Evolutionary conservation across 2,888 invertebrate genomes (phyloP).

Genomic region (Synanthedon vespiformis): DNA sequence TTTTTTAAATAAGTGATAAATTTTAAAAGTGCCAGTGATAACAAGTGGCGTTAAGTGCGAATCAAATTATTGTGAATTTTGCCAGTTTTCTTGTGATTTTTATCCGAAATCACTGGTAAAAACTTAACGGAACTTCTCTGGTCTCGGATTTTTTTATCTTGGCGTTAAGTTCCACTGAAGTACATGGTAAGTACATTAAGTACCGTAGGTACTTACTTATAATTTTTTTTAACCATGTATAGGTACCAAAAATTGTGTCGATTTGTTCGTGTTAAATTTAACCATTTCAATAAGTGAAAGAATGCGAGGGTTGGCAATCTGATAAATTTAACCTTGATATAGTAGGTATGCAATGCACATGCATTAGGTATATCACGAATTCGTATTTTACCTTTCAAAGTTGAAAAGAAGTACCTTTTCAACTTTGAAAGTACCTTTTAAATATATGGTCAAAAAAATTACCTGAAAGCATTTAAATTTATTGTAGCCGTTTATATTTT

Average conservation of each 20-base stretch:
- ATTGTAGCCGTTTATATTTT: no score
- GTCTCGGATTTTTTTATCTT: slow-evolving; percentile 32
- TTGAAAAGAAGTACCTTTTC: no score
- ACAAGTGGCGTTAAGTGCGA: slow-evolving; percentile 30
- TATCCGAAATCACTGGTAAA: slow-evolving; percentile 47
- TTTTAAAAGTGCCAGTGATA: slow-evolving; percentile 37
- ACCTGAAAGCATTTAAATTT: no score
- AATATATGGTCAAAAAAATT: no score
- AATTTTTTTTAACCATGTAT: no score
- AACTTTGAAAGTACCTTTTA: no score
- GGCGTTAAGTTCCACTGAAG: slow-evolving; percentile 34
- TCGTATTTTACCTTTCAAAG: no score
- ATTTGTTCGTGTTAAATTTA: no score
- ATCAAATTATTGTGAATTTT: slow-evolving; percentile 22
- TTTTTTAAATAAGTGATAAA: slow-evolving; percentile 24
- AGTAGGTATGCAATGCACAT: not conserved
- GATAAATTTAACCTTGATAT: not conserved
- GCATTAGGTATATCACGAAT: not conserved
- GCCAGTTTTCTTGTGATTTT: slow-evolving; percentile 48
- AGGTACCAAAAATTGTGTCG: no score
- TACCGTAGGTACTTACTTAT: no score
- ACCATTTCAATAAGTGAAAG: slow-evolving; percentile 3
- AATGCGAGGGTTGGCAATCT: not conserved
- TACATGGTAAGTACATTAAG: slow-evolving; percentile 37
- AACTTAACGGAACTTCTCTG: slow-evolving; percentile 47